Base-by-base conservation (phyloP, 2,113 vertebrate genomes). In the Megaceryle torquata region DNA sequence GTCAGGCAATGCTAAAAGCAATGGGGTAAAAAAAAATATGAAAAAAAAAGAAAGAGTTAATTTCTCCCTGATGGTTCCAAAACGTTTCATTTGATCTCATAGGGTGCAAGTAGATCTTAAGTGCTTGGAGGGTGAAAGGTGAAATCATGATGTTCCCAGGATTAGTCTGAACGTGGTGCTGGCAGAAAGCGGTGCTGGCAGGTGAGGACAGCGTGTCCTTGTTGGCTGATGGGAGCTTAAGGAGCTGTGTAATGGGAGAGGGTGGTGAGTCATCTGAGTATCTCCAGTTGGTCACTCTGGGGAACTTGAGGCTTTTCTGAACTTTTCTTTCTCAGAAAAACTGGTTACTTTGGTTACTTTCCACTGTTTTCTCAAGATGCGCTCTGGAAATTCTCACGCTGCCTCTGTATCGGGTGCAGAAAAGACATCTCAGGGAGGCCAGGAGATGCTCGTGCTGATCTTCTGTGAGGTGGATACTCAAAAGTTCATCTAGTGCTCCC, bases 351-450 rank as follows among this genome's bases (percentile, higher is more conserved):
- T 51, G 79, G 31, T 65, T 46, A 4, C 60, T 72, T 89, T 51
- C 74, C 39, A 2, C 41, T 11, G 11, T 72, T 88, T 60, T 31
- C 69, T 77, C 3, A 2, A 59, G 43, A 37, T 0, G 0, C 20
- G 35, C 70, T 69, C 6, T 3, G 56, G 59, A 57, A 53, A 68
- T 72, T 59, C 56, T 85, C 0, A 0, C 39, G 69, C 11, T 2
- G 0, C 25, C 11, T 60, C 54, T 44, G 9, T 25, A 19, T 19
- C n/a, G 39, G 71, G 43, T 86, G 60, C 18, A 14, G 86, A 83
- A 37, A 75, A 44, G 0, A 0, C 33, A 31, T 64, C 31, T 35
- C 25, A 12, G 8, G 3, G 7, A 43, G 51, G 21, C 11, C 48
- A 19, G 53, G 25, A 39, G 41, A 51, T 67, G n/a, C 50, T 78